Conservation (phyloP, 2,113 vertebrate species). For the Leuciscus idus region DNA sequence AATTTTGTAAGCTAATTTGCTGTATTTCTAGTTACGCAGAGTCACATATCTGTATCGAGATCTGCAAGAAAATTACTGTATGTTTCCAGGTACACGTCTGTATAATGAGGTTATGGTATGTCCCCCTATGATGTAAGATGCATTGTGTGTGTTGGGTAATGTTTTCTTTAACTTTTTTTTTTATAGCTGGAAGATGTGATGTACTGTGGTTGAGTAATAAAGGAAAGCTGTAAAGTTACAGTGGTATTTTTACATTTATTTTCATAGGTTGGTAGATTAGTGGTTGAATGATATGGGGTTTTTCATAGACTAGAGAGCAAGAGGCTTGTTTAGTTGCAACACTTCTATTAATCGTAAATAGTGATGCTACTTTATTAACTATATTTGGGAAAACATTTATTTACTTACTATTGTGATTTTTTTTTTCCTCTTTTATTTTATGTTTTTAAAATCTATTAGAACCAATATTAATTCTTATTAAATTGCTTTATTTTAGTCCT, state of each 20-base stretch:
- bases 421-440: too few relatives aligned
- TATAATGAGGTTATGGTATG: constrained; percentile 37
- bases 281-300: background rate
- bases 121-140: constrained; percentile 46
- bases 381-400: too few relatives aligned
- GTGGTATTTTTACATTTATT: background rate
- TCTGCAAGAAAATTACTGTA: constrained; percentile 12
- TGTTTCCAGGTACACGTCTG: constrained; percentile 37
- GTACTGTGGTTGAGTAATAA: constrained; percentile 56
- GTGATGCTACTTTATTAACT: too few relatives aligned
- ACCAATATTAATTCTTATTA: too few relatives aligned
- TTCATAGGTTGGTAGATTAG: background rate
- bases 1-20: constrained; percentile 36
- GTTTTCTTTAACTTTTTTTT: background rate
- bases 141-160: constrained; percentile 25
- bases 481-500: too few relatives aligned
- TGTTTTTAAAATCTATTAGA: too few relatives aligned
- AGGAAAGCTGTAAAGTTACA: constrained; percentile 35
- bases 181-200: constrained; percentile 53
- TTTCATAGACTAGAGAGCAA: background rate
- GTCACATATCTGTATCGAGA: background rate
- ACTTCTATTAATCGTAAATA: too few relatives aligned
- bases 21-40: constrained; percentile 10
- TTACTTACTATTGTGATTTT: too few relatives aligned
- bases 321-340: too few relatives aligned